Percentiles rank a stretch among this genome's conserved stretches.
Conservation (phyloP, 2,797 vertebrate genomes). For the Sphenodon punctatus region DNA sequence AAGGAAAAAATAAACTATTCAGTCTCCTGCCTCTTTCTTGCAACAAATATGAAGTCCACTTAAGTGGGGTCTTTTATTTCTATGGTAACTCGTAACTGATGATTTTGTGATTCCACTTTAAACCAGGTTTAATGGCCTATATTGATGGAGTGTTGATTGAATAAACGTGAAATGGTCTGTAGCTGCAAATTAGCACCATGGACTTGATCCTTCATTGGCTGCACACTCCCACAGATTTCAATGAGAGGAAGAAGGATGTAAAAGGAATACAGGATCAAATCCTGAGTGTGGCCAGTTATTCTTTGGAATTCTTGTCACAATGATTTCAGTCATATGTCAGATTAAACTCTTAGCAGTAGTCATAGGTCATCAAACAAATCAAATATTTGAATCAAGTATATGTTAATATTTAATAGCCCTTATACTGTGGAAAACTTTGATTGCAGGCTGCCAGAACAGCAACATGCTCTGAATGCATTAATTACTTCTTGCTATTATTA, state of each 20-base stretch:
- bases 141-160: too few relatives aligned
- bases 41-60: too few relatives aligned
- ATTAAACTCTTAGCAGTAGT: background rate
- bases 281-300: background rate
- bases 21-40: background rate
- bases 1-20: background rate
- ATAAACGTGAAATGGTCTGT: too few relatives aligned
- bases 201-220: background rate
- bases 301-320: background rate
- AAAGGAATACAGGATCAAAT: background rate
- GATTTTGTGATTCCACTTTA: too few relatives aligned
- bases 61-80: too few relatives aligned
- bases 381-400: conserved; percentile 12
- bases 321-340: background rate
- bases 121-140: too few relatives aligned
- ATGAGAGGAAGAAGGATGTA: too few relatives aligned
- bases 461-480: conserved; percentile 13
- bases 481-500: background rate
- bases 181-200: background rate
- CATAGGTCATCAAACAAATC: background rate
- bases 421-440: background rate
- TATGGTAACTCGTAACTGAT: too few relatives aligned
- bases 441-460: conserved; percentile 21
- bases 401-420: background rate
- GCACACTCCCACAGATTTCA: background rate